These are phyloP conservation scores for Heliconius aoede DNA, from an alignment of 2,888 invertebrate species.

Conservation along the genomic window DNA sequence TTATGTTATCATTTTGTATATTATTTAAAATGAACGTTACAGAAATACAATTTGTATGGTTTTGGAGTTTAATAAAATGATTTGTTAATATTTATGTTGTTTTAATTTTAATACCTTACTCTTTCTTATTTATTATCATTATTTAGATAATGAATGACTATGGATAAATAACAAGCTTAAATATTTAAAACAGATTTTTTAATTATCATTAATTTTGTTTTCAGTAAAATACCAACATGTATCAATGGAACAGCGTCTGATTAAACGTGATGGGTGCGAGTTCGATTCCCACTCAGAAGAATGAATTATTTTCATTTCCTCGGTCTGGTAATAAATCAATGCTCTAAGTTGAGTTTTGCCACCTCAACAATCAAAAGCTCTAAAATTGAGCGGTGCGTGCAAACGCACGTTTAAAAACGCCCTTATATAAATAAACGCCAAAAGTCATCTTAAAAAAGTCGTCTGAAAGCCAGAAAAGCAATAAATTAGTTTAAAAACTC, in stretches of 20 bases:
- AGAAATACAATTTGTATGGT: slow-evolving; percentile 53
- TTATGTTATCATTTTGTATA: slow-evolving; percentile 5
- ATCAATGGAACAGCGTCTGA: too few species aligned
- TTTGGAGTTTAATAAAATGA: slow-evolving; percentile 54
- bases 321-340: too few species aligned
- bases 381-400: too few species aligned
- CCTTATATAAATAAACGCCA: not conserved
- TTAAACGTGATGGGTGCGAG: too few species aligned
- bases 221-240: too few species aligned
- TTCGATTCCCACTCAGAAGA: not conserved
- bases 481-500: slow-evolving; percentile 52
- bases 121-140: not conserved
- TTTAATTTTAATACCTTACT: slow-evolving; percentile 42
- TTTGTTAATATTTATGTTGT: slow-evolving; percentile 52
- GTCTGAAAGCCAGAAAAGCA: slow-evolving; percentile 42
- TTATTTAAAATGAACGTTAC: slow-evolving; percentile 33
- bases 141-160: not conserved
- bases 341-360: too few species aligned
- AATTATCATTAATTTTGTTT: too few species aligned
- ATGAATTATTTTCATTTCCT: not conserved
- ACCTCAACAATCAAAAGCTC: too few species aligned
- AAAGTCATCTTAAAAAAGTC: slow-evolving; percentile 32
- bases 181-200: too few species aligned
- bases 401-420: too few species aligned
- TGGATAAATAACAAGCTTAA: too few species aligned